phyloP scores from a whole-genome alignment of 2,113 vertebrate genomes.

The Gnathonemus longibarbis region DNA sequence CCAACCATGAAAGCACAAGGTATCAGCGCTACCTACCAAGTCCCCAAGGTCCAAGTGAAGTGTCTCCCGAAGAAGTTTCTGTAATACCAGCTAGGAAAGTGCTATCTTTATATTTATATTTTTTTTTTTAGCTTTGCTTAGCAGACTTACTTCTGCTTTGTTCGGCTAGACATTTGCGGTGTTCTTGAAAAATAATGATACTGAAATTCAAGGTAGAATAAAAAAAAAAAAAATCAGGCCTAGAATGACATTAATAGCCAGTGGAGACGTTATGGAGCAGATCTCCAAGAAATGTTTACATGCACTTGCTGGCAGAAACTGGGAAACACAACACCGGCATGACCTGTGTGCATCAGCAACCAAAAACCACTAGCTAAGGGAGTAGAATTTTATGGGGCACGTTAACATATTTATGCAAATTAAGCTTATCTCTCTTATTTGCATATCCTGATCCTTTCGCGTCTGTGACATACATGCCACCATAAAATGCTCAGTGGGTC shows the following conservation, averaged over 20 bases:
- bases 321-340: not conserved
- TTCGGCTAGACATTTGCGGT: not conserved
- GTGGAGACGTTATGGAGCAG: not conserved
- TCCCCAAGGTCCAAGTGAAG: not conserved
- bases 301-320: not conserved
- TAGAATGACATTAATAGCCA: not conserved
- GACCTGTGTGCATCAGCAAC: not conserved
- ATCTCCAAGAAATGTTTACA: not conserved
- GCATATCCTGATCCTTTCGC: conserved; percentile 40
- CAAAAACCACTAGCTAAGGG: not conserved
- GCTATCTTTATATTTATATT: not conserved
- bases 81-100: not conserved
- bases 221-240: not conserved
- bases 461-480: conserved; percentile 41
- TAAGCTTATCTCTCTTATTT: conserved; percentile 22
- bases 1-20: not conserved
- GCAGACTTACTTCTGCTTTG: not conserved
- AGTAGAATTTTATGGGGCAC: not conserved
- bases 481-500: conserved; percentile 46
- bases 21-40: not conserved
- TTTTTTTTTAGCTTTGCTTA: not conserved
- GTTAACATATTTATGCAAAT: conserved; percentile 28
- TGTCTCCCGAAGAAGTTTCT: not conserved
- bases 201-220: not conserved
- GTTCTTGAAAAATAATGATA: not conserved